Evolutionary conservation across 1,140 invertebrate species (phyloP), one percentile per base, ranked within the genome.

Genomic region (Galendromus occidentalis): DNA sequence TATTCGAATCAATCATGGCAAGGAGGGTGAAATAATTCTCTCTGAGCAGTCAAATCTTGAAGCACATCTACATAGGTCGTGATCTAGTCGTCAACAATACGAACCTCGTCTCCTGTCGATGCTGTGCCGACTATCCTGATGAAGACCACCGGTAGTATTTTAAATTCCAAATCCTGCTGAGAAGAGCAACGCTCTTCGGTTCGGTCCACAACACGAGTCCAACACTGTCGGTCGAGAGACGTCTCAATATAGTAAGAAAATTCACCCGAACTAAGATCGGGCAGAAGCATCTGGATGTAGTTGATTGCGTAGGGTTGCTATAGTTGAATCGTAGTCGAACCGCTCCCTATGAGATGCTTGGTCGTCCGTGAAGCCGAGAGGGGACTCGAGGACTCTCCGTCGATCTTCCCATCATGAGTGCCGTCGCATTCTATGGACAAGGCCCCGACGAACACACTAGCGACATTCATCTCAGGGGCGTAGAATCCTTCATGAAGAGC

Each of bases 351-450:
- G 78, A 98, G 94, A 80, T 98, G 95, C 76, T 92, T 98, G 1
- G 93, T 98, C 76, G 98, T 98, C 51, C 94, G 91, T 68, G 85
- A 89, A 76, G 98, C 93, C 93, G 93, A 98, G 79, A 98, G 91
- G 9, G n/a, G 14, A 14, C 17, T 9, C 14, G 14, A 20, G 14
- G 14, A 18, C 14, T 59, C 33, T 25, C 20, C 51, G 81, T 98
- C 96, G 65, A 98, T 81, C 7, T 98, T 6, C 4, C 33, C 33
- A 39, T 39, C 33, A 9, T 4, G 9, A 39, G 4, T 9, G 4
- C 9, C 33, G 4, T 39, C 9, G 9, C 33, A 6, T 39, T 9
- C 93, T 18, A 91, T 86, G 55, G 98, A 93, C 72, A 83, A 84
- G 7, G 94, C 93, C 76, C 86, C 88, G 69, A 84, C 80, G 64